A percentile compares a stretch with the other conserved stretches of the same genome.
Conservation (phyloP, 2,888 invertebrate species). For the Molanna angustata region DNA sequence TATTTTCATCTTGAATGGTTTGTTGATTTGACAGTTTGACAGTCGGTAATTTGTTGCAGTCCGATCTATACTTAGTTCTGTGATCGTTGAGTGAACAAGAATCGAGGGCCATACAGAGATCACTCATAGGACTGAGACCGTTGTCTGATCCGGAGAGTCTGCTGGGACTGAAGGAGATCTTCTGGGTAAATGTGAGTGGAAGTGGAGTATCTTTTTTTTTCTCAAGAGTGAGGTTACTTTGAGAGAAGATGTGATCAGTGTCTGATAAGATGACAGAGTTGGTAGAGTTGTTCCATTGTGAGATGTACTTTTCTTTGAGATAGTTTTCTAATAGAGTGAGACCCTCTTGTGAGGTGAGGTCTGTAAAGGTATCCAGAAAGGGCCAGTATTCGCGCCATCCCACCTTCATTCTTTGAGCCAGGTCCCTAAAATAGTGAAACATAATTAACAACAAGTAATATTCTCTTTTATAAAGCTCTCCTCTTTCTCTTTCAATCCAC, state of each 20-base stretch:
- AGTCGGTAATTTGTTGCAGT: constrained; percentile 7
- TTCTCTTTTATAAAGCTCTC: too few relatives aligned
- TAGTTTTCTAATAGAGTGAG: constrained; percentile 71
- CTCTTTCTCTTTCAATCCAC: too few relatives aligned
- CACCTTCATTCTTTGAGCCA: constrained; percentile 70
- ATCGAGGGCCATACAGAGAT: constrained; percentile 58
- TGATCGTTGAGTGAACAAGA: constrained; percentile 53
- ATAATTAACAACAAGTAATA: too few relatives aligned
- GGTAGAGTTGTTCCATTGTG: constrained; percentile 31
- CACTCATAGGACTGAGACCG: constrained; percentile 54
- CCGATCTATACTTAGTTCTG: constrained; percentile 31
- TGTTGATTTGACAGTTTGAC: constrained; percentile 13
- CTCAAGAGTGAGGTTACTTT: constrained; percentile 19
- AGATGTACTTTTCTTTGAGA: constrained; percentile 58
- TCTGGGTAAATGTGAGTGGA: background rate
- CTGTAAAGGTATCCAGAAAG: constrained; percentile 78
- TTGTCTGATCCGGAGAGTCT: constrained; percentile 5
- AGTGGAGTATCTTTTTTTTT: background rate
- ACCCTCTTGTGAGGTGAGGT: constrained; percentile 73
- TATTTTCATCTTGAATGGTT: constrained; percentile 17
- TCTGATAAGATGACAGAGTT: constrained; percentile 24
- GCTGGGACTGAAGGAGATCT: constrained; percentile 13
- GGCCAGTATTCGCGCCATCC: constrained; percentile 94
- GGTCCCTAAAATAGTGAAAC: constrained; percentile 46
- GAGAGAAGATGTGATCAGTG: constrained; percentile 23